Evolutionary conservation across 2,888 invertebrate genomes (phyloP).

Genomic region (Drosophila buzzatii): DNA sequence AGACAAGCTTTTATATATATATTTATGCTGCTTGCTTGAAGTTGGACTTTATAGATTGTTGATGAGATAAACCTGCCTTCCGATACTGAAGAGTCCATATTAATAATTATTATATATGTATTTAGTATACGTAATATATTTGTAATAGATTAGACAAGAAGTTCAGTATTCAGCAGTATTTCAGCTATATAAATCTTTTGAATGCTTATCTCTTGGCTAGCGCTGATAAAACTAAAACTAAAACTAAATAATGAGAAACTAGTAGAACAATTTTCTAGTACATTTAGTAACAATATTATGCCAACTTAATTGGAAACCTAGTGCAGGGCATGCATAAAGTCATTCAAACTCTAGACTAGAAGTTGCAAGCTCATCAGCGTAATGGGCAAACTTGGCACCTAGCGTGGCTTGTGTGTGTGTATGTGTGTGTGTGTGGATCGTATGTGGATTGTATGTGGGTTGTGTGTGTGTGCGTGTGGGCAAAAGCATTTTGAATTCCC

Average conservation of each 20-base stretch:
- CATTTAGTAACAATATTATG: neutral
- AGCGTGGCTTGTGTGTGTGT: conserved; percentile 4
- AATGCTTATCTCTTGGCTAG: neutral
- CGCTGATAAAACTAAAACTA: neutral
- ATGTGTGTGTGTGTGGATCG: neutral
- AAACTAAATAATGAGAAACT: neutral
- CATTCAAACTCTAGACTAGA: neutral
- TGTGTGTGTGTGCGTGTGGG: neutral
- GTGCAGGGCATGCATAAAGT: neutral
- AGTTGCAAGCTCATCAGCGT: conserved; percentile 63
- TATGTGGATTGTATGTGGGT: neutral
- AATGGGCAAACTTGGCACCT: conserved; percentile 47
- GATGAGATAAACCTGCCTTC: too few relatives aligned
- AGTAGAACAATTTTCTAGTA: neutral
- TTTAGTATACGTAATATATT: neutral
- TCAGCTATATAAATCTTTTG: neutral
- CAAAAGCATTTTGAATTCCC: conserved; percentile 30
- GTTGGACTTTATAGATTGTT: too few relatives aligned
- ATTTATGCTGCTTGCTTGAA: neutral
- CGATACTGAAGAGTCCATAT: too few relatives aligned
- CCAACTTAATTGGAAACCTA: neutral
- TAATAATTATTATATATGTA: too few relatives aligned
- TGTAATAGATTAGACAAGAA: too few relatives aligned
- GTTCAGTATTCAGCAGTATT: too few relatives aligned
- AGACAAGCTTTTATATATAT: neutral